Conservation (phyloP, 2,888 invertebrate genomes). For the Drosophila nr. fundita region DNA sequence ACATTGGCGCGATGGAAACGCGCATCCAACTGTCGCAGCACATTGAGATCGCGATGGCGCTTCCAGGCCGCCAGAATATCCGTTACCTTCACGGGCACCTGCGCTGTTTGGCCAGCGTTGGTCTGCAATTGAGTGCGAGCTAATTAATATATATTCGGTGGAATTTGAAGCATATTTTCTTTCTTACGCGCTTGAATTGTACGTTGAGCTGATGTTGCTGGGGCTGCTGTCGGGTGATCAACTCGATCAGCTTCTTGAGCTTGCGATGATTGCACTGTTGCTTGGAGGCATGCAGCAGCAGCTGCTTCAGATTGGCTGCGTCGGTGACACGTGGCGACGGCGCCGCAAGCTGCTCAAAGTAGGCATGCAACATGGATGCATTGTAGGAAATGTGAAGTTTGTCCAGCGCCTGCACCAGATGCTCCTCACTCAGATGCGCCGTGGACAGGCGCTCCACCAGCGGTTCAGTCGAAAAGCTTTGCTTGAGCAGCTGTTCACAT, state of each 20-base stretch:
- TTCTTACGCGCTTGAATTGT: constrained; percentile 80
- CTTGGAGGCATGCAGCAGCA: constrained; percentile 82
- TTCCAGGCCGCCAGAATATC: constrained; percentile 83
- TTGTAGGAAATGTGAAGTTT: constrained; percentile 82
- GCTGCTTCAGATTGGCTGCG: constrained; percentile 76
- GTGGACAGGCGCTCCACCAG: constrained; percentile 80
- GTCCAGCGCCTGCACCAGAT: constrained; percentile 84
- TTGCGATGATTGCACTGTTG: constrained; percentile 83
- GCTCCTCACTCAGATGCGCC: constrained; percentile 80
- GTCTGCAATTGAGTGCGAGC: constrained; percentile 21
- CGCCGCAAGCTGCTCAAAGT: constrained; percentile 63
- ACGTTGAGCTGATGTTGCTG: constrained; percentile 76
- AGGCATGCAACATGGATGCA: constrained; percentile 74
- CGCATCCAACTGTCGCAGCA: constrained; percentile 79
- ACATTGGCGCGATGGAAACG: constrained; percentile 83
- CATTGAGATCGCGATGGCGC: constrained; percentile 80
- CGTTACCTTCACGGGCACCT: constrained; percentile 79
- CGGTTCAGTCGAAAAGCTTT: constrained; percentile 75
- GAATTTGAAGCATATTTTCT: neutral
- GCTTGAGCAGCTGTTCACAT: constrained; percentile 54
- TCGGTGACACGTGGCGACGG: constrained; percentile 31
- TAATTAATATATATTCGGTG: too few relatives aligned
- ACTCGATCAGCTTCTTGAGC: constrained; percentile 80
- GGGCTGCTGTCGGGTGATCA: constrained; percentile 74
- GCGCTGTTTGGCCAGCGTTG: constrained; percentile 21